These are phyloP conservation scores for Sturmia bella DNA, from an alignment of 2,888 invertebrate species.

Conservation along the genomic window DNA sequence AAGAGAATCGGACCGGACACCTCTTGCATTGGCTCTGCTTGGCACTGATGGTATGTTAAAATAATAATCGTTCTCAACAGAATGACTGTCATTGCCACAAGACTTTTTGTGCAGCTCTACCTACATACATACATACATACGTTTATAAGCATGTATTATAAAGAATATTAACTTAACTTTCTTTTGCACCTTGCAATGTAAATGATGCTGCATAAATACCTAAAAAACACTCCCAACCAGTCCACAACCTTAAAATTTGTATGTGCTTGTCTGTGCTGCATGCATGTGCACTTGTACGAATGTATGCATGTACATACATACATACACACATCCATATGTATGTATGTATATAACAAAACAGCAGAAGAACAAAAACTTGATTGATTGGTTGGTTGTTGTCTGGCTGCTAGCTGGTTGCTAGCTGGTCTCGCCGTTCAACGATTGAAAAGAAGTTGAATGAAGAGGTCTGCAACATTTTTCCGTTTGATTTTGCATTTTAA, in stretches of 20 bases:
- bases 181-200: slow-evolving; percentile 77
- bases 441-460: slow-evolving; percentile 16
- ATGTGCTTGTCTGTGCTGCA: slow-evolving; percentile 18
- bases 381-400: slow-evolving; percentile 77
- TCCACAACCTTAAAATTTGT: slow-evolving; percentile 16
- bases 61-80: slow-evolving; percentile 64
- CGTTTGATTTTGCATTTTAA: slow-evolving; percentile 64
- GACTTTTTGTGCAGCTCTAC: slow-evolving; percentile 36
- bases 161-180: slow-evolving; percentile 62
- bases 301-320: no score
- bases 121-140: not conserved
- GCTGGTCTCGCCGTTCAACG: slow-evolving; percentile 33
- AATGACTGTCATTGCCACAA: slow-evolving; percentile 62
- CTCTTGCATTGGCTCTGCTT: slow-evolving; percentile 30
- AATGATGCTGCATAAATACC: slow-evolving; percentile 72
- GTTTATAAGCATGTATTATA: slow-evolving; percentile 49
- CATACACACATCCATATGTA: no score
- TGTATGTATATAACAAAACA: slow-evolving; percentile 24
- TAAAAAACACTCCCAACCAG: slow-evolving; percentile 26
- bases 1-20: slow-evolving; percentile 17
- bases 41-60: slow-evolving; percentile 45
- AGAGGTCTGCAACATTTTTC: slow-evolving; percentile 33
- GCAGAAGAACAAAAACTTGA: slow-evolving; percentile 77
- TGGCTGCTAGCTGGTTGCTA: slow-evolving; percentile 54
- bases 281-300: no score